Base-by-base conservation (phyloP, 2,797 vertebrate genomes). In the Kryptolebias ocellatus region DNA sequence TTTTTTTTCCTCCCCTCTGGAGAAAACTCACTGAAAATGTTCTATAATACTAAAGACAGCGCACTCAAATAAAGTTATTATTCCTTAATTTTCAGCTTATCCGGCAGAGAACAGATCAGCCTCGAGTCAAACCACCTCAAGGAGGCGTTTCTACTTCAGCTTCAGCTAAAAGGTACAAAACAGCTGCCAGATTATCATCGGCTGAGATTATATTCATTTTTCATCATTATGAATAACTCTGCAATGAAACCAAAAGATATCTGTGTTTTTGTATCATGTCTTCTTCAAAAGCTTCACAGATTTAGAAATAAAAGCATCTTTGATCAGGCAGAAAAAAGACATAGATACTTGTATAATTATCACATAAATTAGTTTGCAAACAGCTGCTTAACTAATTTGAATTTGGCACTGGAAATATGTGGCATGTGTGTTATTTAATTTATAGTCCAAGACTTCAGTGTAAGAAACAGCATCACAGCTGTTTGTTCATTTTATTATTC, bases 191-290 rank as follows among this genome's bases (percentile, higher is more conserved):
- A 54, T 42, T 17, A 57, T 51, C 16, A 59, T 57, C 3, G 46
- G 45, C 5, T 6, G 15, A 24, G 45, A 5, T n/a, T 0, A 50
- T 17, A 49, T 47, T 16, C 28, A 53, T 49, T 29, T 57, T 9
- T 16, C 37, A 65, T 50, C 17, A 76, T 61, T 59, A 73, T 62
- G 72, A 57, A 62, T 47, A 39, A 17, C 10, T 55, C 44, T 3
- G 42, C n/a, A 45, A 58, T 63, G 31, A 60, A 61, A 42, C 56
- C 6, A 57, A 56, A 51, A 47, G 49, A 63, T 54, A n/a, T 45
- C 1, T 47, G 51, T 24, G 37, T 31, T 42, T 58, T 9, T 64
- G 17, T 34, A 56, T 53, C 49, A 39, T 12, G 39, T 12, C 39
- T 42, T 42, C 39, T 12, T 42, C 12, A 42, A 42, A 42, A 2